Conservation (phyloP, 1,140 invertebrate genomes). For the Drosophila pseudoobscura region DNA sequence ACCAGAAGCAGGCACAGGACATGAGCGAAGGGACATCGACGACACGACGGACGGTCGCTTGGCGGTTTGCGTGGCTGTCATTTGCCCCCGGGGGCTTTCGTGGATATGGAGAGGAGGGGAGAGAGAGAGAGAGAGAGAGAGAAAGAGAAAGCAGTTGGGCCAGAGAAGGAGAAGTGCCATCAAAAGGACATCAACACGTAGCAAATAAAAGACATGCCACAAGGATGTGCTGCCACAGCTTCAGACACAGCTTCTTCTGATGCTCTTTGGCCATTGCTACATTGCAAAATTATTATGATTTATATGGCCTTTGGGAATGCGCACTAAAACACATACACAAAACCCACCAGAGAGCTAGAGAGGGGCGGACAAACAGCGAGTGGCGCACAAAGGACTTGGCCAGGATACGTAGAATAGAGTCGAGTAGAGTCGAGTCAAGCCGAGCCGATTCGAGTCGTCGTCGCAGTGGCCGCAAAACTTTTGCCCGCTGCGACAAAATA, state of each 20-base stretch:
- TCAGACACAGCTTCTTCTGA: conserved; percentile 35
- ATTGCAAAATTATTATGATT: conserved; percentile 82
- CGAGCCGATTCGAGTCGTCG: conserved; percentile 37
- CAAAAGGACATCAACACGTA: conserved; percentile 81
- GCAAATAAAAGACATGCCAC: conserved; percentile 81
- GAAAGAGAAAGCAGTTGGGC: conserved; percentile 6
- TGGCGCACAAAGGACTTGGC: conserved; percentile 70
- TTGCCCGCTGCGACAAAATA: conserved; percentile 80
- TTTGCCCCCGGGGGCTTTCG: conserved; percentile 60
- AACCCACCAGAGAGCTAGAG: conserved; percentile 13
- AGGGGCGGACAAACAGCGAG: conserved; percentile 44
- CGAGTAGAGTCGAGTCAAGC: not conserved
- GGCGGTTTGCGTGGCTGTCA: conserved; percentile 69
- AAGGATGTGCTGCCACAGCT: conserved; percentile 63
- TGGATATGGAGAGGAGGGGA: conserved; percentile 22
- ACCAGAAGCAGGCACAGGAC: conserved; percentile 10
- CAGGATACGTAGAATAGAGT: conserved; percentile 54
- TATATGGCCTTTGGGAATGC: conserved; percentile 81
- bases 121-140: not conserved
- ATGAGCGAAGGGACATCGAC: conserved; percentile 10
- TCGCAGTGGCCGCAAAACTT: conserved; percentile 79
- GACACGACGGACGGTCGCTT: conserved; percentile 35
- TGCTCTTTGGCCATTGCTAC: conserved; percentile 76
- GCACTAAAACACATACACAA: conserved; percentile 61
- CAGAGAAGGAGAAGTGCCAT: conserved; percentile 70